Conservation (phyloP, 2,113 vertebrate genomes). For the Urocolius indicus region DNA sequence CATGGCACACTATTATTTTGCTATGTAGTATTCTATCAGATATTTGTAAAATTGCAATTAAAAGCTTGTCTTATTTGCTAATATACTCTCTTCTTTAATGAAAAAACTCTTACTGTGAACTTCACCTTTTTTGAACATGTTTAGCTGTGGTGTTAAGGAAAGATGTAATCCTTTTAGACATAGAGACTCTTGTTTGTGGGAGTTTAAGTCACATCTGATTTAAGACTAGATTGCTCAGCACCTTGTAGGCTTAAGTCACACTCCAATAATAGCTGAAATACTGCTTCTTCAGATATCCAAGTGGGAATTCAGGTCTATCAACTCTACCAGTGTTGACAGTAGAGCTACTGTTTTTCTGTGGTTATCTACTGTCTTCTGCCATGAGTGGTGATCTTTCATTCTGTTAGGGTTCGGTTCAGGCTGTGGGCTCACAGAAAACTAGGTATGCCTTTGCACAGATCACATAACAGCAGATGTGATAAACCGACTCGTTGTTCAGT, state of each 20-base stretch:
- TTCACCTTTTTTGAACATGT: not conserved
- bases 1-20: not conserved
- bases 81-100: not conserved
- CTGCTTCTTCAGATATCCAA: not conserved
- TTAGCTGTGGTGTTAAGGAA: not conserved
- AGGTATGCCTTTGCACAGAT: not conserved
- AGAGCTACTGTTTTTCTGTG: not conserved
- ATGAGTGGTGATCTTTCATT: not conserved
- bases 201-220: not conserved
- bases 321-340: not conserved
- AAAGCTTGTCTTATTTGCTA: conserved; percentile 24
- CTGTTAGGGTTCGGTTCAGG: not conserved
- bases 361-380: not conserved
- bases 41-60: conserved; percentile 39
- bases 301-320: not conserved
- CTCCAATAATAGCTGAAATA: not conserved
- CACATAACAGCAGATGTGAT: not conserved
- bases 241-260: not conserved
- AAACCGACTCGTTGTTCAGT: not conserved
- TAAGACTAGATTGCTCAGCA: not conserved
- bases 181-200: not conserved
- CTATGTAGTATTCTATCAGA: not conserved
- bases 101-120: conserved; percentile 8
- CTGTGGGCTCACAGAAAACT: not conserved
- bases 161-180: not conserved